Evolutionary conservation across 2,113 vertebrate species (phyloP), one percentile per base, ranked within the genome.

Genomic region (Nestor notabilis): DNA sequence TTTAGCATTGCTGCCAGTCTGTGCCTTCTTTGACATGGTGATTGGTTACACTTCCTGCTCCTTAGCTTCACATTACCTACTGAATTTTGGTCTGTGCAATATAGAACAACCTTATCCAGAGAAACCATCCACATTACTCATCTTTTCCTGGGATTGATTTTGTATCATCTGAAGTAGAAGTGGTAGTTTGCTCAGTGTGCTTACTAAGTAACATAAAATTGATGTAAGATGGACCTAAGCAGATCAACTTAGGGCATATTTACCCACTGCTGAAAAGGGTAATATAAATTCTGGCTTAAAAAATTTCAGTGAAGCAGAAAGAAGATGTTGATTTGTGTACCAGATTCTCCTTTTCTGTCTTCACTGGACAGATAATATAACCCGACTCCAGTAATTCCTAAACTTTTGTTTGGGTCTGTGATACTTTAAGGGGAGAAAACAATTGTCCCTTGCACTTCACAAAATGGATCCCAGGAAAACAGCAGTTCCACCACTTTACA

Each of bases 131-230:
- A 77, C 81, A 94, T 72, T 65, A 17, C 63, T 79, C 90, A 37
- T 56, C 35, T 95, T 97, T 88, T 86, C 35, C 53, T 56, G n/a
- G 35, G 21, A 91, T 10, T 91, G 68, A 93, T 96, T 96, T 96
- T 87, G 37, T 28, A 83, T 27, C 49, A 90, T 82, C 49, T 89
- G 27, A 91, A 89, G 43, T n/a, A 76, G 39, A 94, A 86, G 17
- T 35, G 55, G 49, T 24, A 74, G 63, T 66, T 84, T 89, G 24
- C 53, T 60, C 35, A 24, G 4, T 50, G n/a, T 86, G 17, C 86
- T 94, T 21, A 68, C 21, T 70, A 66, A 64, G 56, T 83, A 94
- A 70, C 8, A 19, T 49, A 86, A 81, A 92, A 96, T 50, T 90
- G 44, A 89, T 91, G 91, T 93, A 89, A 95, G 84, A 90, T 61